A percentile compares a stretch with the other conserved stretches of the same genome.
Conservation (phyloP, 30 jellyfish, hydroid and myxozoan genomes). For the Turritopsis rubra region DNA sequence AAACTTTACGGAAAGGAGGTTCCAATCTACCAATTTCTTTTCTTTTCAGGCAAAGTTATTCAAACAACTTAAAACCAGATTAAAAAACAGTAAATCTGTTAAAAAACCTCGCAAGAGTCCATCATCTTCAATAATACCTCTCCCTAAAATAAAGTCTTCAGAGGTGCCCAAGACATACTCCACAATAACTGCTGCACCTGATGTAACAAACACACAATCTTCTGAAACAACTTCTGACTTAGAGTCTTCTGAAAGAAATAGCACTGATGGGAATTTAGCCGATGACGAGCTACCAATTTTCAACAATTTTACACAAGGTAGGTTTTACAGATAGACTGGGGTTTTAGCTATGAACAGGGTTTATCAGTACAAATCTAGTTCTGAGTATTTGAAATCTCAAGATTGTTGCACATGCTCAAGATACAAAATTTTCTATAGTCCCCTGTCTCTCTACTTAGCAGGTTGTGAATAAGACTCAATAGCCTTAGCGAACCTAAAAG, state of each 20-base stretch:
- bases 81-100: background rate
- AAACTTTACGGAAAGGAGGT: background rate
- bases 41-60: background rate
- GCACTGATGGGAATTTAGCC: background rate
- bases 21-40: background rate
- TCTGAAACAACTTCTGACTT: background rate
- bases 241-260: background rate
- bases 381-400: background rate
- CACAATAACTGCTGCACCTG: background rate
- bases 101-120: background rate
- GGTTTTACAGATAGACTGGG: background rate
- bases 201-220: background rate
- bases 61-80: background rate
- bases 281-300: background rate
- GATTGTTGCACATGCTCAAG: background rate
- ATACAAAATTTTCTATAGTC: background rate
- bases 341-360: background rate
- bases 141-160: background rate
- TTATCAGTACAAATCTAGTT: background rate
- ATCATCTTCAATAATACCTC: background rate
- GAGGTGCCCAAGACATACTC: background rate
- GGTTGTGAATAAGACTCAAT: background rate
- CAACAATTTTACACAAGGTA: background rate
- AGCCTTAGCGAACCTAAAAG: background rate
- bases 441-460: background rate